Evolutionary conservation across 1,140 invertebrate species (phyloP).

Genomic region (Ylistrum balloti): DNA sequence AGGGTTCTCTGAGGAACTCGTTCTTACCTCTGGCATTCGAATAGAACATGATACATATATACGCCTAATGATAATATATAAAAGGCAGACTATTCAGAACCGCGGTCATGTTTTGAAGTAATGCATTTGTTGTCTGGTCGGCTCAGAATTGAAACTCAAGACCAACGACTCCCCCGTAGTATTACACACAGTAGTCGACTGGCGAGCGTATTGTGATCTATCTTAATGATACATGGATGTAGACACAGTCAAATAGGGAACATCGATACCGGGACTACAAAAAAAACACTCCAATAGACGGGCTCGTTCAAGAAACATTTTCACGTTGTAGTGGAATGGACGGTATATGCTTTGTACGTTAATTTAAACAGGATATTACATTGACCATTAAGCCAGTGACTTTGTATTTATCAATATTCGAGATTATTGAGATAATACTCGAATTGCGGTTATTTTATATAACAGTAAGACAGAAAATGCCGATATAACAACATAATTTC

Average conservation of each 20-base stretch:
- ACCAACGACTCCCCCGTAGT: neutral
- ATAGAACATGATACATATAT: neutral
- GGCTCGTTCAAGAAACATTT: neutral
- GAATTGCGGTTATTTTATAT: too few species aligned
- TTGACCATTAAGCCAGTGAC: too few species aligned
- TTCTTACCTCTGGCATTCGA: too few species aligned
- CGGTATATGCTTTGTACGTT: too few species aligned
- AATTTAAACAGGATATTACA: too few species aligned
- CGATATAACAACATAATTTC: too few species aligned
- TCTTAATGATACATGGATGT: neutral
- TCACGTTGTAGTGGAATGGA: too few species aligned
- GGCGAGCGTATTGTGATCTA: neutral
- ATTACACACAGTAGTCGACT: neutral
- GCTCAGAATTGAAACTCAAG: neutral
- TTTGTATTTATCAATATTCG: too few species aligned
- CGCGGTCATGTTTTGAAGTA: neutral
- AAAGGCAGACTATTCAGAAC: neutral
- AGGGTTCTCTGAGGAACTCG: too few species aligned
- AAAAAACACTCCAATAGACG: neutral
- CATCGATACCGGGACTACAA: neutral
- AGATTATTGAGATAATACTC: too few species aligned
- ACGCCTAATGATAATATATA: neutral
- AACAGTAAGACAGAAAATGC: too few species aligned
- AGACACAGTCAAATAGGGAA: neutral
- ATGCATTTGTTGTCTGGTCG: neutral